A percentile compares a stretch with the other conserved stretches of the same genome.
Conservation (phyloP, 1,140 invertebrate genomes). For the Drosophila miranda region DNA sequence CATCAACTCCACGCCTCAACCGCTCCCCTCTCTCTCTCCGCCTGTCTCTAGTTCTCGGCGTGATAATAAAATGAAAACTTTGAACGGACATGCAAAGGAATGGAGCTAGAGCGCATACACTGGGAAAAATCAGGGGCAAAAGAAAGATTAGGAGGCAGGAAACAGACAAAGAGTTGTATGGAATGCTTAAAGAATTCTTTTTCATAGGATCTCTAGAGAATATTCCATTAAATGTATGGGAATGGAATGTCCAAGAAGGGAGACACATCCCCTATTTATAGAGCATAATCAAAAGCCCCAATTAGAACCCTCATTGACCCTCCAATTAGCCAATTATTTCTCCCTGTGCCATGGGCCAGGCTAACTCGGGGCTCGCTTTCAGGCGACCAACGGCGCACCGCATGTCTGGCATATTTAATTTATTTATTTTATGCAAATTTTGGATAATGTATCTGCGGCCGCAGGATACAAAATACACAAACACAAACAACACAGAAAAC, state of each 20-base stretch:
- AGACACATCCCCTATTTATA: too few relatives aligned
- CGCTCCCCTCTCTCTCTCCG: background rate
- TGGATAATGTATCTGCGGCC: constrained; percentile 81
- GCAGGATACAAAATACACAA: constrained; percentile 67
- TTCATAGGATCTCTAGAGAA: too few relatives aligned
- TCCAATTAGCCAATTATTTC: background rate
- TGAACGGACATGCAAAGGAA: constrained; percentile 52
- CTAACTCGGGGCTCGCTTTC: constrained; percentile 36
- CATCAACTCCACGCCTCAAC: background rate
- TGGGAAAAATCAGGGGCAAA: background rate
- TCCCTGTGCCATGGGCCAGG: constrained; percentile 20
- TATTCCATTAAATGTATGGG: too few relatives aligned
- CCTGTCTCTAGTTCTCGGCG: constrained; percentile 48
- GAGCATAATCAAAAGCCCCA: too few relatives aligned
- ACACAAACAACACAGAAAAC: constrained; percentile 62
- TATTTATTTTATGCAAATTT: constrained; percentile 82
- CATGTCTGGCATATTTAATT: constrained; percentile 82
- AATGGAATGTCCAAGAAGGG: too few relatives aligned
- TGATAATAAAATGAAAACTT: constrained; percentile 80
- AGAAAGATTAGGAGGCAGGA: too few relatives aligned
- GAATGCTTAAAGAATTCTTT: too few relatives aligned
- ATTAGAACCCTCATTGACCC: background rate
- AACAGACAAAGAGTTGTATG: too few relatives aligned
- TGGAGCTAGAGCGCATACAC: constrained; percentile 24
- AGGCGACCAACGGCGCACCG: constrained; percentile 71